Evolutionary conservation across 2,888 invertebrate genomes (phyloP), one percentile per base, ranked within the genome.

Genomic region (Aleiodes testaceus): DNA sequence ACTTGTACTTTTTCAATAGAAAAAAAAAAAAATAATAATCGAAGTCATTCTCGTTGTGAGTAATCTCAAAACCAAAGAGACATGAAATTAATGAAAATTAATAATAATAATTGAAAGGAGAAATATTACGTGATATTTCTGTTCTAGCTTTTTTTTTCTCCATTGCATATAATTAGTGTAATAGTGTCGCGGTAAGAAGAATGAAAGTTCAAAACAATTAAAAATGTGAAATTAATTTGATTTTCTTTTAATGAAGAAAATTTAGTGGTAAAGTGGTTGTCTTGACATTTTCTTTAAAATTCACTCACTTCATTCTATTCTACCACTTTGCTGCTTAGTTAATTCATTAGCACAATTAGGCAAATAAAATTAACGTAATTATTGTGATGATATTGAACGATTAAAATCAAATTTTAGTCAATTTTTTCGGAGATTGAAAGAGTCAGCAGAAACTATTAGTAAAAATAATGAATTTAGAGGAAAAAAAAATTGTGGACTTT

Each of bases 171-270:
- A 50, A 50, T 50, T 73, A 73, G 69, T 65, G 61, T 42, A 55
- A 70, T 65, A 47, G 63, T 69, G 59, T 74, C 69, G 75, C 74
- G 73, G 69, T 74, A 75, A 74, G 65, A 75, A 67, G 63, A 68
- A 63, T 16, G 9, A 66, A 44, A 26, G 26, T 26, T 50, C 50
- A 50, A 18, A n/a, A 26, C 18, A 18, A 18, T 5, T 26, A 26
- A 36, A 6, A 11, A 36, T 36, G 9, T 2, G 36, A 36, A 9
- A 36, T 36, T 36, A 11, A 36, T 7, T 26, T 2, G 4, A 3
- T 36, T 36, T 36, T 7, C 1, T 36, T 36, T 11, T 36, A 36
- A 6, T 36, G 2, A 9, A 36, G 7, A 5, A 36, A 36, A 36
- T 11, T 11, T 7, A 36, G 11, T 36, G 36, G 36, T 26, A 5